Evolutionary conservation across 2,797 vertebrate species (phyloP).

Genomic region (Nasua narica): DNA sequence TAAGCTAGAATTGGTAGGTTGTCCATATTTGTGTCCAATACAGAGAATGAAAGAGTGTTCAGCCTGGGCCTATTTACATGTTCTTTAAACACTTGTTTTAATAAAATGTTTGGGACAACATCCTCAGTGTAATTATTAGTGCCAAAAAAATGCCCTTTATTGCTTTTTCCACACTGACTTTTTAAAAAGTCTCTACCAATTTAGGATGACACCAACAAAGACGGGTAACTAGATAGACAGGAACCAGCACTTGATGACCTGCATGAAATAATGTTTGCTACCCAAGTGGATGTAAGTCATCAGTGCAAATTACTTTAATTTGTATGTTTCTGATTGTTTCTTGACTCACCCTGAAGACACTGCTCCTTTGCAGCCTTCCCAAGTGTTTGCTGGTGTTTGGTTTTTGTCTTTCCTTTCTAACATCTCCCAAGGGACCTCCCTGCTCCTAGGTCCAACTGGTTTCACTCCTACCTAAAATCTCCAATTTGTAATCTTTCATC

Average conservation of each 20-base stretch:
- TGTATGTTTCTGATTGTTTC: neutral
- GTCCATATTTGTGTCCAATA: neutral
- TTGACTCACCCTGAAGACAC: neutral
- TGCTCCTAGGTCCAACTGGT: neutral
- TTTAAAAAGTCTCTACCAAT: neutral
- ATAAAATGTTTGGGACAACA: neutral
- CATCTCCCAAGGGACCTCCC: neutral
- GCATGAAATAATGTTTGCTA: neutral
- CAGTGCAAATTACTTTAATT: neutral
- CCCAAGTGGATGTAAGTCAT: neutral
- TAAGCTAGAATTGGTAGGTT: neutral
- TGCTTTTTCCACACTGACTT: neutral
- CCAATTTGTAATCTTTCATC: neutral
- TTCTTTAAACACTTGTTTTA: neutral
- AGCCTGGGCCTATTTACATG: neutral
- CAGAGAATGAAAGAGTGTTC: neutral
- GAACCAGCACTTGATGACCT: fast-evolving
- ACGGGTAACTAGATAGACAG: neutral
- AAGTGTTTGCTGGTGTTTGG: neutral
- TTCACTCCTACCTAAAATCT: neutral
- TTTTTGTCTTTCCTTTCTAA: no score
- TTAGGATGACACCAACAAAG: neutral
- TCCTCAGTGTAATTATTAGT: neutral
- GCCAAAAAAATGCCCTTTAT: neutral
- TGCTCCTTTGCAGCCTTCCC: neutral